Conservation (phyloP, 2,797 vertebrate genomes). For the Valencia hispanica region DNA sequence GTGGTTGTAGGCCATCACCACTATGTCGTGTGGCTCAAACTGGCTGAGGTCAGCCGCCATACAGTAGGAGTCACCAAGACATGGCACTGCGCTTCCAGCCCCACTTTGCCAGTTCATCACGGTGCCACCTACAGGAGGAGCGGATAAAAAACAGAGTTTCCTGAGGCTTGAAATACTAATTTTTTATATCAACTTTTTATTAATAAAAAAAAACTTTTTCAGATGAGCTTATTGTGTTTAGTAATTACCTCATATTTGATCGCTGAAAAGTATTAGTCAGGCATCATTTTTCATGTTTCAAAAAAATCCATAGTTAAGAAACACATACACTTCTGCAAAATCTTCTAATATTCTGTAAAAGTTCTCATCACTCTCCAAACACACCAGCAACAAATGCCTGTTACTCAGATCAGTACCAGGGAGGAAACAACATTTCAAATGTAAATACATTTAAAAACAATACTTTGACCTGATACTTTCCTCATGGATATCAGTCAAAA, state of each 20-base stretch:
- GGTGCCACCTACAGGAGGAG: slow-evolving; percentile 61
- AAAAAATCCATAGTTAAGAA: neutral
- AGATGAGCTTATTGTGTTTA: neutral
- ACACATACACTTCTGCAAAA: neutral
- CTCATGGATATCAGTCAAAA: neutral
- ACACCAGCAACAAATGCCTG: neutral
- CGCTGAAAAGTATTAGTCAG: neutral
- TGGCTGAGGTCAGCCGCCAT: slow-evolving; percentile 85
- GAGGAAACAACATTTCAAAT: neutral
- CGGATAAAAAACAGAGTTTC: slow-evolving; percentile 10
- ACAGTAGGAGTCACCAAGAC: slow-evolving; percentile 81
- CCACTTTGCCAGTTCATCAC: slow-evolving; percentile 61
- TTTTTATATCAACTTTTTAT: neutral
- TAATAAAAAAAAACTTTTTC: neutral
- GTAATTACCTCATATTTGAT: neutral
- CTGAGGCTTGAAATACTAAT: neutral
- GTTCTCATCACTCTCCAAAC: neutral
- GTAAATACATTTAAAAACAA: neutral
- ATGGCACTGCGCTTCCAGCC: slow-evolving; percentile 68
- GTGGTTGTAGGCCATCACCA: slow-evolving; percentile 82
- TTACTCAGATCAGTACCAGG: too few species aligned
- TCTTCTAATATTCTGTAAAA: neutral
- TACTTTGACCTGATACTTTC: neutral
- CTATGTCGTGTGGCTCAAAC: slow-evolving; percentile 86
- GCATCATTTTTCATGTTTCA: neutral